Conservation (phyloP, 1,140 invertebrate genomes). For the Luehdorfia chinensis region DNA sequence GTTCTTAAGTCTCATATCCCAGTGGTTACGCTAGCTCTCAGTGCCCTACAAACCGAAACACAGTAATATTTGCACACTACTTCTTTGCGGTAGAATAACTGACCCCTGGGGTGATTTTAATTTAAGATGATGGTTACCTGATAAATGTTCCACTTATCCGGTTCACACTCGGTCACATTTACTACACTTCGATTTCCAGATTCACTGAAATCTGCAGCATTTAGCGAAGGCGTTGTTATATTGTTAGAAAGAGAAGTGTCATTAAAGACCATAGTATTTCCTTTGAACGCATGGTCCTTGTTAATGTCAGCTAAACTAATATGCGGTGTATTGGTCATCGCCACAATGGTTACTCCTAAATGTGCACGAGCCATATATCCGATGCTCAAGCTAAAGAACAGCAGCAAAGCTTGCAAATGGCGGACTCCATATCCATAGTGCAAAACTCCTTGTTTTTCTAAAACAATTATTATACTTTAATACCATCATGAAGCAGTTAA, state of each 20-base stretch:
- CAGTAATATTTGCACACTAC: too few relatives aligned
- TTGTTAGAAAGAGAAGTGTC: background rate
- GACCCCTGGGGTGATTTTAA: too few relatives aligned
- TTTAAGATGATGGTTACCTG: too few relatives aligned
- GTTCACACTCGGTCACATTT: background rate
- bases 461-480: constrained; percentile 6
- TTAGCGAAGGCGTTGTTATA: background rate
- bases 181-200: background rate
- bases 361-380: constrained; percentile 81
- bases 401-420: constrained; percentile 80
- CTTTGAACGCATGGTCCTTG: background rate
- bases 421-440: constrained; percentile 75
- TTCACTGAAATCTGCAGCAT: background rate
- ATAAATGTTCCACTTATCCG: background rate
- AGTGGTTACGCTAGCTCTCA: too few relatives aligned
- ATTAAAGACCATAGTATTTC: background rate
- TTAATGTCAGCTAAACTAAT: background rate
- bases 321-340: constrained; percentile 77
- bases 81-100: too few relatives aligned
- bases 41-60: too few relatives aligned
- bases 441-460: constrained; percentile 16
- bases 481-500: too few relatives aligned
- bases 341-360: constrained; percentile 83
- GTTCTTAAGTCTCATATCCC: too few relatives aligned
- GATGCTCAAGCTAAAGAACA: constrained; percentile 79